phyloP scores from a whole-genome alignment of 2,113 vertebrate genomes.

The Triplophysa rosa region DNA sequence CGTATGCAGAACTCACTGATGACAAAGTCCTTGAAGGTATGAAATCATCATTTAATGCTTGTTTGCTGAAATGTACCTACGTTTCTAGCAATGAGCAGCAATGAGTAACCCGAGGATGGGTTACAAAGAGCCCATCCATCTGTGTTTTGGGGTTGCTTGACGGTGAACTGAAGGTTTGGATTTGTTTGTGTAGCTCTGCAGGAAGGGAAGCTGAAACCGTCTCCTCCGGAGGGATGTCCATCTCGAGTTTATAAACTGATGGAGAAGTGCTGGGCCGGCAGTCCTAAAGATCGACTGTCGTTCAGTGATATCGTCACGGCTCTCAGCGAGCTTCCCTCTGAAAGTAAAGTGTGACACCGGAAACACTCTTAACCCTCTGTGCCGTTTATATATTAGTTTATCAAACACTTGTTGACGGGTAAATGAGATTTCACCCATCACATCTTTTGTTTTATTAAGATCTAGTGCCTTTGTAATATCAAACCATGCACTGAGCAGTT shows the following conservation, averaged over 20 bases:
- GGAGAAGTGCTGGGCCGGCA: constrained; percentile 83
- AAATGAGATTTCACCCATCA: background rate
- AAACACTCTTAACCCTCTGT: background rate
- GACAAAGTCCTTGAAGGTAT: constrained; percentile 84
- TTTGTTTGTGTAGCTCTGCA: constrained; percentile 72
- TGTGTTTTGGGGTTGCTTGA: background rate
- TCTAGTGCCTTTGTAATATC: constrained; percentile 44
- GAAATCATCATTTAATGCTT: background rate
- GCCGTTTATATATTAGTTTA: background rate
- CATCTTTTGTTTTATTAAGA: background rate
- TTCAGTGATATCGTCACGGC: constrained; percentile 78
- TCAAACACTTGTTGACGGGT: background rate
- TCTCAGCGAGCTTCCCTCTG: constrained; percentile 75
- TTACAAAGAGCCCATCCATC: too few species aligned
- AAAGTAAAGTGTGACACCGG: constrained; percentile 79
- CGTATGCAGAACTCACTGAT: constrained; percentile 73
- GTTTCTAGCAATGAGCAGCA: too few species aligned
- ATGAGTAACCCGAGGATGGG: too few species aligned
- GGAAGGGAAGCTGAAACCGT: constrained; percentile 75
- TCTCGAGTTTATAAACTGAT: constrained; percentile 83
- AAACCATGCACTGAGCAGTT: constrained; percentile 54
- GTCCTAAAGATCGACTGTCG: constrained; percentile 84
- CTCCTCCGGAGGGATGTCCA: constrained; percentile 78
- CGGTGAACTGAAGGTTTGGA: background rate
- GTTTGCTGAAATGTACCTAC: too few species aligned